These are phyloP conservation scores for Leptopilina boulardi DNA, from an alignment of 1,140 invertebrate species.

Conservation along the genomic window DNA sequence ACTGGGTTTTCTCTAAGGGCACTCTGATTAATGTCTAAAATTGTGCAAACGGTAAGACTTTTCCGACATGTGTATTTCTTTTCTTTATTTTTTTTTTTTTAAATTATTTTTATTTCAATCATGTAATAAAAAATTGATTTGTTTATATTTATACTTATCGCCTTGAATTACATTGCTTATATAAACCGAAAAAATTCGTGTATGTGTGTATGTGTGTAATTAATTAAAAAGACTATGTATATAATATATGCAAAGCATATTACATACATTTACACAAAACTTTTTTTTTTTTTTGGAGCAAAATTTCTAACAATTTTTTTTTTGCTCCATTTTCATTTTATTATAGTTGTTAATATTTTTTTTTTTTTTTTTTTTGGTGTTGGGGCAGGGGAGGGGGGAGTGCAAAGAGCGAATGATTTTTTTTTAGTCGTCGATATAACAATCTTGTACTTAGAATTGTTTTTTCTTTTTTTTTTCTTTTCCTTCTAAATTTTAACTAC, in stretches of 20 bases:
- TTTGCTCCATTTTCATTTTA: no score
- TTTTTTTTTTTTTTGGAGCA: not conserved
- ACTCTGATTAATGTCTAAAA: constrained; percentile 27
- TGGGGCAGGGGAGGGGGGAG: not conserved
- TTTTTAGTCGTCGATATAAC: constrained; percentile 45
- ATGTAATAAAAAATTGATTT: constrained; percentile 17
- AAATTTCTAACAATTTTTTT: not conserved
- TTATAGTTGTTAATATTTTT: no score
- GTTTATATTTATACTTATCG: constrained; percentile 8
- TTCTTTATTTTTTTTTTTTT: not conserved
- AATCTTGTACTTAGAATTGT: constrained; percentile 59
- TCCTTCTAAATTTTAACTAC: constrained; percentile 55
- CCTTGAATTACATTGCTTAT: constrained; percentile 9
- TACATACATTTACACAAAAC: not conserved
- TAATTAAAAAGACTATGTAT: not conserved
- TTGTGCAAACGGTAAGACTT: constrained; percentile 26
- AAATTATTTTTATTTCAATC: no score
- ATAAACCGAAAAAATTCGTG: constrained; percentile 6
- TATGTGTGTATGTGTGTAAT: no score
- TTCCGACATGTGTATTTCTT: constrained; percentile 16
- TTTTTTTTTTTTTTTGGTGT: not conserved
- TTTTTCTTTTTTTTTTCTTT: constrained; percentile 26
- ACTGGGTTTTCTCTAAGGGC: constrained; percentile 31
- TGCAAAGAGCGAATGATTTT: constrained; percentile 17
- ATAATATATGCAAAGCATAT: constrained; percentile 12